Evolutionary conservation across 2,113 vertebrate species (phyloP), one percentile per base, ranked within the genome.

Genomic region (Catharus bicknelli): DNA sequence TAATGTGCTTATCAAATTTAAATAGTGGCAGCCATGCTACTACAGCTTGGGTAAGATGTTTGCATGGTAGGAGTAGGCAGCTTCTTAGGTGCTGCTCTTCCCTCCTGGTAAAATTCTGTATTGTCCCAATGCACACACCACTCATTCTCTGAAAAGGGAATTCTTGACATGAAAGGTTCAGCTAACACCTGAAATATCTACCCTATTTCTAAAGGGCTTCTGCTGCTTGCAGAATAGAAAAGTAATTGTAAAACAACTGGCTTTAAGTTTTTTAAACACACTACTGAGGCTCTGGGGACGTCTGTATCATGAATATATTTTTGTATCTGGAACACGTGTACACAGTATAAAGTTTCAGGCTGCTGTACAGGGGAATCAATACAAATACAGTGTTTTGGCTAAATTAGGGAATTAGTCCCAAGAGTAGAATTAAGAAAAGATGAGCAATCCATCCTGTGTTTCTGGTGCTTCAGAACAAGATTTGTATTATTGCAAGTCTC

Each of bases 21-120:
- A 72, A 45, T 20, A 13, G 2, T 30, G 42, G 34, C 50, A 83
- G 38, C 54, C 58, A 11, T 0, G 0, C 17, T 26, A 2, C 26
- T 51, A 29, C 76, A 72, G 4, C 43, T 23, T 67, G 47, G 50
- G 20, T 18, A n/a, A 75, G 57, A 23, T 50, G 43, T 38, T 50
- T 2, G 5, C 11, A 10, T 1, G 1, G 54, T 30, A 75, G 67
- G 38, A 76, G 16, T 12, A 62, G 11, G 22, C 25, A 62, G 16
- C 17, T 83, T 8, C 40, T 81, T 40, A 38, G 30, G 27, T 75
- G 66, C 36, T 70, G 29, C 47, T 70, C 9, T 69, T 80, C 43
- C 22, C 9, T 58, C 19, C 27, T 22, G 15, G 11, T 38, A 10
- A 72, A 67, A 36, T 30, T 77, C 36, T 53, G 48, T 22, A 16